These are phyloP conservation scores for Uloborus plumipes DNA, from an alignment of 2,888 invertebrate genomes.

Conservation along the genomic window DNA sequence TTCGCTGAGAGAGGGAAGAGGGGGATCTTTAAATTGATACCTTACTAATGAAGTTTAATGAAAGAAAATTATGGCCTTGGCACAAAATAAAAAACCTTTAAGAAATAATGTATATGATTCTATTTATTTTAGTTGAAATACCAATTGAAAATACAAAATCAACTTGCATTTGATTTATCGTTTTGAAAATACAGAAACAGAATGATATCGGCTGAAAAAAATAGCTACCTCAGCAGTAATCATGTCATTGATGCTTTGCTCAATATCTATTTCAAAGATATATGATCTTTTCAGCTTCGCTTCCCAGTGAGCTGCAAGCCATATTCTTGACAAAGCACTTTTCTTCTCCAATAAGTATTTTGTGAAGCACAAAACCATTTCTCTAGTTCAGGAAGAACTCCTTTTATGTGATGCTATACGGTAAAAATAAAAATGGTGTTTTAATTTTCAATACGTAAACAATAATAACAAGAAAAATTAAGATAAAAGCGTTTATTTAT, in stretches of 20 bases:
- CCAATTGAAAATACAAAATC: too few species aligned
- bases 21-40: too few species aligned
- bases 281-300: conserved; percentile 99
- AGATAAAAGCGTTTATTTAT: background rate
- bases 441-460: background rate
- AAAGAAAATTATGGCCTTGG: too few species aligned
- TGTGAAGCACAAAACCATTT: conserved; percentile 89
- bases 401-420: background rate
- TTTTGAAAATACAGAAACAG: background rate
- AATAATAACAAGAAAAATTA: background rate
- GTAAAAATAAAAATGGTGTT: background rate
- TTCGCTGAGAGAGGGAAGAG: too few species aligned
- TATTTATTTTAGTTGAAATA: too few species aligned
- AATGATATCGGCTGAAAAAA: too few species aligned
- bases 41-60: too few species aligned
- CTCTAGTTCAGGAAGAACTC: background rate
- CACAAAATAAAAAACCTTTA: too few species aligned
- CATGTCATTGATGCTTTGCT: conserved; percentile 96
- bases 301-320: conserved; percentile 99
- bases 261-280: conserved; percentile 99
- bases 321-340: conserved; percentile 98
- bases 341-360: conserved; percentile 99
- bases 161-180: background rate
- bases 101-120: too few species aligned
- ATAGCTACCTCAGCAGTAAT: conserved; percentile 34